Percentiles rank a stretch among this genome's conserved stretches.
Conservation (phyloP, 2,888 invertebrate species). For the Temnothorax rugatulus region DNA sequence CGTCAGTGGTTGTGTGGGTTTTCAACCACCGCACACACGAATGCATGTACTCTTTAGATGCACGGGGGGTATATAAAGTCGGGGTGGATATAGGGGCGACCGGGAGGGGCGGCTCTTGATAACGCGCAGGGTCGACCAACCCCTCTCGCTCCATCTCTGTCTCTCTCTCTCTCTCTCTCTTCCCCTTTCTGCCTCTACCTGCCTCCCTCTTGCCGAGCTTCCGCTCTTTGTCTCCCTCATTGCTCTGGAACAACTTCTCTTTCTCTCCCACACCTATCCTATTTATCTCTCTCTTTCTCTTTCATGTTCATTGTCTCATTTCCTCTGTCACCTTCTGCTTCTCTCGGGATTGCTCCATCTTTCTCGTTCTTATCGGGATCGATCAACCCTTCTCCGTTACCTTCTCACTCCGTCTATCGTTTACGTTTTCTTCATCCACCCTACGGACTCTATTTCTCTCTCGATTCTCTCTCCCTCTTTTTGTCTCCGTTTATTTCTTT, state of each 20-base stretch:
- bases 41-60: slow-evolving; percentile 58
- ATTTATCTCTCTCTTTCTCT: slow-evolving; percentile 17
- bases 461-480: not conserved
- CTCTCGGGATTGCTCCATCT: slow-evolving; percentile 44
- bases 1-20: slow-evolving; percentile 66
- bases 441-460: slow-evolving; percentile 18
- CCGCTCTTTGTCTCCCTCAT: slow-evolving; percentile 37
- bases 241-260: slow-evolving; percentile 17
- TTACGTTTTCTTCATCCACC: slow-evolving; percentile 41
- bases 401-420: slow-evolving; percentile 51
- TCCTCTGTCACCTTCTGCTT: slow-evolving; percentile 55
- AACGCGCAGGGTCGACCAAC: slow-evolving; percentile 84
- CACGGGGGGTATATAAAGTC: slow-evolving; percentile 70
- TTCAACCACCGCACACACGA: slow-evolving; percentile 68
- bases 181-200: slow-evolving; percentile 16
- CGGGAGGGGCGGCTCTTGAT: slow-evolving; percentile 81
- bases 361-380: slow-evolving; percentile 53
- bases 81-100: slow-evolving; percentile 76
- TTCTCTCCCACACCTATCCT: not conserved
- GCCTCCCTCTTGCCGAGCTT: slow-evolving; percentile 24
- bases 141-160: slow-evolving; percentile 72
- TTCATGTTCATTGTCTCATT: slow-evolving; percentile 10
- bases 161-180: slow-evolving; percentile 24
- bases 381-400: slow-evolving; percentile 66
- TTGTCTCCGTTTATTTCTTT: slow-evolving; percentile 1